Conservation (phyloP, 2,888 invertebrate species). For the Drosophila prostipennis region DNA sequence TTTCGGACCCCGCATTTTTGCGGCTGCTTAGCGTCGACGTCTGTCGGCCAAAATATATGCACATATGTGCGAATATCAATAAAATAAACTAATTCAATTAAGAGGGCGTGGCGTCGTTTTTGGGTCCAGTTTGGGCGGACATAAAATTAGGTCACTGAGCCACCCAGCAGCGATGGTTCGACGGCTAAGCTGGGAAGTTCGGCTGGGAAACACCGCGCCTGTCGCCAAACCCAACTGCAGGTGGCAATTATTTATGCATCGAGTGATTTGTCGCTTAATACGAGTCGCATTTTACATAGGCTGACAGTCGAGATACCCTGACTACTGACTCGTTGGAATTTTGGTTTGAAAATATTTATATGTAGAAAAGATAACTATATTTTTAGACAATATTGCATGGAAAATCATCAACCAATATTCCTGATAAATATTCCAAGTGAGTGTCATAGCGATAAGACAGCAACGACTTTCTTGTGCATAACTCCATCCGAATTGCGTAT, state of each 20-base stretch:
- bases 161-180: neutral
- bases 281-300: slow-evolving; percentile 44
- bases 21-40: slow-evolving; percentile 14
- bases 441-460: neutral
- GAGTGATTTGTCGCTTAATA: slow-evolving; percentile 54
- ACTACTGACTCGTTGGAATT: too few relatives aligned
- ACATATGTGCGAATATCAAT: slow-evolving; percentile 23
- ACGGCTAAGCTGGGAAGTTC: slow-evolving; percentile 2
- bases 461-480: neutral
- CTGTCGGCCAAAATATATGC: slow-evolving; percentile 13
- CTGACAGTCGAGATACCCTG: slow-evolving; percentile 11
- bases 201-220: slow-evolving; percentile 2
- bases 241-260: slow-evolving; percentile 57
- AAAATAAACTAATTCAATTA: slow-evolving; percentile 71
- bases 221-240: slow-evolving; percentile 5
- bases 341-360: too few relatives aligned
- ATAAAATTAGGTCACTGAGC: slow-evolving; percentile 15
- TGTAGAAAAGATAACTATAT: too few relatives aligned
- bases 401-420: too few relatives aligned
- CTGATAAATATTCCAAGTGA: too few relatives aligned
- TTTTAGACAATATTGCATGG: too few relatives aligned
- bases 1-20: slow-evolving; percentile 32
- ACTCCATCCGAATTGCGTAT: slow-evolving; percentile 27
- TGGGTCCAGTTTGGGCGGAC: neutral
- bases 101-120: slow-evolving; percentile 34